phyloP scores from a whole-genome alignment of 2,113 vertebrate genomes.

The Psittacula cyanocephala region DNA sequence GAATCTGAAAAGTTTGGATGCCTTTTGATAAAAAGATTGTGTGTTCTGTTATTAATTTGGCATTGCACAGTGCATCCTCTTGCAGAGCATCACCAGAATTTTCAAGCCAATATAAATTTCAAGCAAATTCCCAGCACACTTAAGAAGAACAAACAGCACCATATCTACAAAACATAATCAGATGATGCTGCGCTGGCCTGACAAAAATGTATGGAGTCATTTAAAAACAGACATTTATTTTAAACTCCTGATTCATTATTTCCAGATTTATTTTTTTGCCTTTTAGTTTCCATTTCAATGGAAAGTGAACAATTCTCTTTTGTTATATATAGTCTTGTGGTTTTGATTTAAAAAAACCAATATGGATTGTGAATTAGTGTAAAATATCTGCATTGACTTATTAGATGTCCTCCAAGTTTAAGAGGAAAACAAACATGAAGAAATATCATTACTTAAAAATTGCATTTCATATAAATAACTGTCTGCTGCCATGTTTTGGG shows the following conservation, averaged over 20 bases:
- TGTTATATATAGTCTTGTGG: rapidly evolving
- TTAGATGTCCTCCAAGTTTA: neutral
- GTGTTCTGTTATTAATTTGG: neutral
- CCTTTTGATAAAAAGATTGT: neutral
- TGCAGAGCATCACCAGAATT: neutral
- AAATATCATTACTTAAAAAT: neutral
- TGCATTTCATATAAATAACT: neutral
- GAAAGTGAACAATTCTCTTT: neutral
- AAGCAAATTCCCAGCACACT: neutral
- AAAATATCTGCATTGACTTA: neutral
- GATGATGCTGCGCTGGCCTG: neutral
- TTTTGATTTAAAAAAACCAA: neutral
- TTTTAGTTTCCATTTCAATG: neutral
- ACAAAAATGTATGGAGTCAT: neutral
- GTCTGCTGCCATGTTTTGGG: neutral
- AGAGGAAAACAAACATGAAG: neutral
- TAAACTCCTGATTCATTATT: neutral
- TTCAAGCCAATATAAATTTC: neutral
- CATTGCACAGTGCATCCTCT: neutral
- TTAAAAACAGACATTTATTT: neutral
- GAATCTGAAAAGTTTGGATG: neutral
- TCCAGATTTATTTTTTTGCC: neutral
- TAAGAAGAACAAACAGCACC: neutral
- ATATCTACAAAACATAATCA: neutral
- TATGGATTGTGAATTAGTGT: neutral